Conservation (phyloP, 2,113 vertebrate genomes). For the Columba livia region DNA sequence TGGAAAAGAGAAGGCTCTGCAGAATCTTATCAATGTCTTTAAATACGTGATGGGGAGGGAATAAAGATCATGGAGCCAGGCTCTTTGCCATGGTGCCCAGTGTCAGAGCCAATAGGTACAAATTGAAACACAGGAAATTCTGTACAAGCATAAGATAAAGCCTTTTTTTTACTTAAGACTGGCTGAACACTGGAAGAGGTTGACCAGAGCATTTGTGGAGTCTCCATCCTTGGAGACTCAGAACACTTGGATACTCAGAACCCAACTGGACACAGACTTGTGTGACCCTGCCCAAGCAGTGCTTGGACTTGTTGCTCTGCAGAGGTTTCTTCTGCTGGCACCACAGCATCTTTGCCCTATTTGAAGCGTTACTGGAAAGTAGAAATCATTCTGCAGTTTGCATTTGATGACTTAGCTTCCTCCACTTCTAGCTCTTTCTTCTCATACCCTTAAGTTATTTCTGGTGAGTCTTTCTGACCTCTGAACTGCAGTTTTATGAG, state of each 20-base stretch:
- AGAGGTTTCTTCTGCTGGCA: neutral
- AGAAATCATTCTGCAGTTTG: neutral
- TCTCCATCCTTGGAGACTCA: neutral
- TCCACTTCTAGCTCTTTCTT: accelerated
- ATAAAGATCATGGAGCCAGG: neutral
- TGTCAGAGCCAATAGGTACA: neutral
- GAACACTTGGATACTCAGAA: neutral
- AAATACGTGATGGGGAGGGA: neutral
- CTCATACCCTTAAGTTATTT: neutral
- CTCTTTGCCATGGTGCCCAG: neutral
- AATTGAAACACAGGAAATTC: neutral
- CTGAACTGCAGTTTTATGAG: neutral
- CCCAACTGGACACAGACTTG: neutral
- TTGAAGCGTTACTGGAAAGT: neutral
- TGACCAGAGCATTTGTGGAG: neutral
- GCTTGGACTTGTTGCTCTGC: neutral
- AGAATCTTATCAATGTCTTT: neutral
- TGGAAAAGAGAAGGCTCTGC: neutral
- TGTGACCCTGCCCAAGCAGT: neutral
- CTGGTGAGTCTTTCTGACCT: neutral
- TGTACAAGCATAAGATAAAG: neutral
- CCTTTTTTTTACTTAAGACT: neutral
- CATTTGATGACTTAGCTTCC: neutral
- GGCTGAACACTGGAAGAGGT: neutral
- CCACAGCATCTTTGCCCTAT: neutral